Base-by-base conservation (phyloP, 1,140 invertebrate genomes). In the Drusus annulatus region DNA sequence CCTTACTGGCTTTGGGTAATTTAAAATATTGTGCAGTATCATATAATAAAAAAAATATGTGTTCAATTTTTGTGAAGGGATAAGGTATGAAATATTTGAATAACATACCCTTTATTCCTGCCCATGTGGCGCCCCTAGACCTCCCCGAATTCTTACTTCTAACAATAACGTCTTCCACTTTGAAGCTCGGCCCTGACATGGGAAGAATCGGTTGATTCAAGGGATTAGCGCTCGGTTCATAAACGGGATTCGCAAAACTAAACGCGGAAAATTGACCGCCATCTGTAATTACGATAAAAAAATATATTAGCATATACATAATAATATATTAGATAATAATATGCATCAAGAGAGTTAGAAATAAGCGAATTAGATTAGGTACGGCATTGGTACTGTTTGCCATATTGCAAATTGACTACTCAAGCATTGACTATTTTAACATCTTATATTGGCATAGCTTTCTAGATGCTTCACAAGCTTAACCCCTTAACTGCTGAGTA, bases 161-260 rank as follows among this genome's bases (percentile, higher is more conserved):
- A 8, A 94, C 91, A 0, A 96, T 93, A 0, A 96, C 93, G 84
- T 96, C 95, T 85, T 95, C 94, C 6, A 96, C 95, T 87, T 96
- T 96, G 84, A 95, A 96, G 0, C 88, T 90, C 2, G 89, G 87
- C 28, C 89, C 83, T 7, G 88, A 87, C 0, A 88, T 86, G 23
- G 63, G 78, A 85, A 85, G 80, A 89, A 19, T 87, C 76, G 79
- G 87, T 78, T 86, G 88, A 4, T 75, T 87, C 51, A 86, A 88
- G 75, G 90, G 90, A 52, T 89, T 89, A 1, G 89, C 90, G 2
- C 92, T 91, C 0, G 93, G 91, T 82, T 95, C 95, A 80, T 96
- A 96, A 1, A 95, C 94, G 0, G 95, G 95, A 89, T 96, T 96
- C 36, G 94, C 93, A 85, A 94, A 95, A 82, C 93, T 94, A 71